phyloP scores from a whole-genome alignment of 2,888 invertebrate species.

The Mythimna pallens region DNA sequence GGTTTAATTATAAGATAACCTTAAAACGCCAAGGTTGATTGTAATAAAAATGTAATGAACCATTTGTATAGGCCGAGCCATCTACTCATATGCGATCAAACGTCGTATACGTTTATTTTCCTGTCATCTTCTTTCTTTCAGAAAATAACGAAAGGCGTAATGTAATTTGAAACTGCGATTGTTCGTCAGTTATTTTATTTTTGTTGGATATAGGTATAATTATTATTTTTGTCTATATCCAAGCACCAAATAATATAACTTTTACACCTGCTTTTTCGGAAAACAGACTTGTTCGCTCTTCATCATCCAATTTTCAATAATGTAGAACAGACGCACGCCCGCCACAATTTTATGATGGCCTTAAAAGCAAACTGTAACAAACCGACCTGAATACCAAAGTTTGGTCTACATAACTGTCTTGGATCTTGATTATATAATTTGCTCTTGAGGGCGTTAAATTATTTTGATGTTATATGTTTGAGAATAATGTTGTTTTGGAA shows the following conservation, averaged over 20 bases:
- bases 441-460: slow-evolving; percentile 45
- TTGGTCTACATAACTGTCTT: slow-evolving; percentile 35
- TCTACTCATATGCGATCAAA: slow-evolving; percentile 48
- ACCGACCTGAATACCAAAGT: slow-evolving; percentile 38
- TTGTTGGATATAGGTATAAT: not conserved
- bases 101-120: slow-evolving; percentile 72
- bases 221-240: not conserved
- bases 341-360: slow-evolving; percentile 51
- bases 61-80: slow-evolving; percentile 18
- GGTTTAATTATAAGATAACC: slow-evolving; percentile 11
- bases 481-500: slow-evolving; percentile 44
- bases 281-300: slow-evolving; percentile 9
- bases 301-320: slow-evolving; percentile 41
- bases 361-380: slow-evolving; percentile 49
- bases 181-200: slow-evolving; percentile 56
- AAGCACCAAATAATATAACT: not conserved
- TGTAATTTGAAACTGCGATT: slow-evolving; percentile 84
- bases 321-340: slow-evolving; percentile 32
- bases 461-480: slow-evolving; percentile 42
- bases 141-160: slow-evolving; percentile 87
- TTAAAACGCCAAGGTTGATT: slow-evolving; percentile 5
- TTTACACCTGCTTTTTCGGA: not conserved
- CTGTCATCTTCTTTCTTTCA: slow-evolving; percentile 84
- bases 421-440: slow-evolving; percentile 60
- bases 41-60: slow-evolving; percentile 16